phyloP scores from a whole-genome alignment of 2,888 invertebrate genomes.

The Acheta domesticus region DNA sequence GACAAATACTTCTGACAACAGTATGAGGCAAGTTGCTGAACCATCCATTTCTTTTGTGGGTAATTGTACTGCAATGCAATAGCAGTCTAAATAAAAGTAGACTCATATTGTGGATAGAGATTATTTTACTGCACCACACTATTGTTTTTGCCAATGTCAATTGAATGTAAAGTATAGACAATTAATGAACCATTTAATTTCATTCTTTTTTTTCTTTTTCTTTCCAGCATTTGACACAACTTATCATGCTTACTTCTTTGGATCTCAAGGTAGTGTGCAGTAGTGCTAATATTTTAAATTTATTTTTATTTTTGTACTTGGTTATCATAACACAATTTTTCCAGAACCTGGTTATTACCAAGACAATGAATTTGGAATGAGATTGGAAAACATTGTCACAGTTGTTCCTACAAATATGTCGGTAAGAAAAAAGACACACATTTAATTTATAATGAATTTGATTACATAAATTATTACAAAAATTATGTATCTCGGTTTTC shows the following conservation, averaged over 20 bases:
- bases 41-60: no score
- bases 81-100: no score
- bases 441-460: not conserved
- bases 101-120: no score
- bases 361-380: slow-evolving; percentile 53
- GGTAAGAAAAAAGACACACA: slow-evolving; percentile 36
- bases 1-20: no score
- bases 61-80: no score
- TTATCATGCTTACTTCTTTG: slow-evolving; percentile 43
- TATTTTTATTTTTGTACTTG: not conserved
- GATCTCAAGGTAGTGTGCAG: slow-evolving; percentile 43
- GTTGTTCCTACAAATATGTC: slow-evolving; percentile 40
- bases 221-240: slow-evolving; percentile 44
- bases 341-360: slow-evolving; percentile 56
- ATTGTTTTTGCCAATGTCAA: not conserved
- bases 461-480: not conserved
- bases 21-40: no score
- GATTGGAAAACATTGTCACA: slow-evolving; percentile 52
- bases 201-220: slow-evolving; percentile 33
- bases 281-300: not conserved
- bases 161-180: not conserved
- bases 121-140: no score
- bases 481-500: slow-evolving; percentile 33
- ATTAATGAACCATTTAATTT: not conserved
- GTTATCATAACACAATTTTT: not conserved